A percentile compares a stretch with the other conserved stretches of the same genome.
Evolutionary conservation across 2,888 invertebrate genomes (phyloP).

Genomic region (Synanthedon formicaeformis): DNA sequence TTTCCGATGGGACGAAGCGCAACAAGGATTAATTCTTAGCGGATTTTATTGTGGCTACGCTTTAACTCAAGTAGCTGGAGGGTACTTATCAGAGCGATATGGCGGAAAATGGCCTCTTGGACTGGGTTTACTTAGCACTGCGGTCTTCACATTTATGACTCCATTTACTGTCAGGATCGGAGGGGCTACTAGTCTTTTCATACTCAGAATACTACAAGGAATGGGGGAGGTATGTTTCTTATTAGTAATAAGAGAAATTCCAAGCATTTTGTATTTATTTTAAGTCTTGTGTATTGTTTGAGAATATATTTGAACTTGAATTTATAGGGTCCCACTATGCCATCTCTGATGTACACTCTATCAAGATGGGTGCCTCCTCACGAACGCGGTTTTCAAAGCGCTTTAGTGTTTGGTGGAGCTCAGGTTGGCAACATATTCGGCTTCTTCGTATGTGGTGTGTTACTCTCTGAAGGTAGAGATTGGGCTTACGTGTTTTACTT

Average conservation of each 20-base stretch:
- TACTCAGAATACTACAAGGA: constrained; percentile 78
- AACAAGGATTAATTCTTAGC: constrained; percentile 81
- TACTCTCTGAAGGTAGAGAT: constrained; percentile 56
- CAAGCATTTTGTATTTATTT: no score
- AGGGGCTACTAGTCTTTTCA: constrained; percentile 66
- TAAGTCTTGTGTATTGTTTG: no score
- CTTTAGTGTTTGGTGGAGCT: constrained; percentile 72
- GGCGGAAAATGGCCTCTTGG: constrained; percentile 89
- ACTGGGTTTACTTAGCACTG: constrained; percentile 83
- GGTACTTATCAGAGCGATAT: constrained; percentile 81
- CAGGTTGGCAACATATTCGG: constrained; percentile 70
- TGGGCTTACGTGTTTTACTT: constrained; percentile 73
- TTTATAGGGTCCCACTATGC: constrained; percentile 79
- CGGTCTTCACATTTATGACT: constrained; percentile 83
- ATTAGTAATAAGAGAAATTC: no score
- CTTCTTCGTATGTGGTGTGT: constrained; percentile 62
- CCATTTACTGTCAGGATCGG: constrained; percentile 75
- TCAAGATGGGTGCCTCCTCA: constrained; percentile 73
- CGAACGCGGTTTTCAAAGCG: constrained; percentile 70
- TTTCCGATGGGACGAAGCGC: constrained; percentile 76
- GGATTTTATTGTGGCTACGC: constrained; percentile 90
- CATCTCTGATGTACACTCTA: constrained; percentile 73
- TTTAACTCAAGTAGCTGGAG: constrained; percentile 86
- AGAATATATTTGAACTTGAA: not conserved
- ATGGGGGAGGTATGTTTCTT: constrained; percentile 74